phyloP scores from a whole-genome alignment of 1,140 invertebrate species.

The Delia radicum region DNA sequence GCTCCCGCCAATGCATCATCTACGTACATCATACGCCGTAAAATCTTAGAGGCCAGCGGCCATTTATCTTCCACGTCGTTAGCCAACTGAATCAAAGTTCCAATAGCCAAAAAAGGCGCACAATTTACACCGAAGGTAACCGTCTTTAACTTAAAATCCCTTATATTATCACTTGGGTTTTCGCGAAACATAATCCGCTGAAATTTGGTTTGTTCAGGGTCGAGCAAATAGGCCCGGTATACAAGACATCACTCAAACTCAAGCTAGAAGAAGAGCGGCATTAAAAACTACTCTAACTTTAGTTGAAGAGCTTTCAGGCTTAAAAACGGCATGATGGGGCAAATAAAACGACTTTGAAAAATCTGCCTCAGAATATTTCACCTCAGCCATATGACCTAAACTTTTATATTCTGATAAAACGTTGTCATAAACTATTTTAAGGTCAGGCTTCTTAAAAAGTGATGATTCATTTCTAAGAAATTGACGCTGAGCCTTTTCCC shows the following conservation, averaged over 20 bases:
- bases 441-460: not conserved
- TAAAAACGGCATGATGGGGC: not conserved
- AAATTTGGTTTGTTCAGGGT: too few relatives aligned
- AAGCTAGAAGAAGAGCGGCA: not conserved
- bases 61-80: too few relatives aligned
- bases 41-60: too few relatives aligned
- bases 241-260: not conserved
- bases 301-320: not conserved
- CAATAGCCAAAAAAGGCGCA: too few relatives aligned
- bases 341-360: not conserved
- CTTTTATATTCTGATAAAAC: not conserved
- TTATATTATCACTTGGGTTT: too few relatives aligned
- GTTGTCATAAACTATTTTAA: not conserved
- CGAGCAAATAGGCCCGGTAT: not conserved
- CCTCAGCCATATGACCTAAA: not conserved
- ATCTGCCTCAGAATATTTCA: not conserved
- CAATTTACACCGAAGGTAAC: too few relatives aligned
- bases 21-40: too few relatives aligned
- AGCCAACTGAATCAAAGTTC: too few relatives aligned
- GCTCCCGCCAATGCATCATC: too few relatives aligned
- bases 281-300: not conserved
- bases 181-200: too few relatives aligned
- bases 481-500: not conserved
- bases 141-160: too few relatives aligned
- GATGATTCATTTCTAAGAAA: not conserved